Base-by-base conservation (phyloP, 2,888 invertebrate genomes). In the Drymonia ruficornis region DNA sequence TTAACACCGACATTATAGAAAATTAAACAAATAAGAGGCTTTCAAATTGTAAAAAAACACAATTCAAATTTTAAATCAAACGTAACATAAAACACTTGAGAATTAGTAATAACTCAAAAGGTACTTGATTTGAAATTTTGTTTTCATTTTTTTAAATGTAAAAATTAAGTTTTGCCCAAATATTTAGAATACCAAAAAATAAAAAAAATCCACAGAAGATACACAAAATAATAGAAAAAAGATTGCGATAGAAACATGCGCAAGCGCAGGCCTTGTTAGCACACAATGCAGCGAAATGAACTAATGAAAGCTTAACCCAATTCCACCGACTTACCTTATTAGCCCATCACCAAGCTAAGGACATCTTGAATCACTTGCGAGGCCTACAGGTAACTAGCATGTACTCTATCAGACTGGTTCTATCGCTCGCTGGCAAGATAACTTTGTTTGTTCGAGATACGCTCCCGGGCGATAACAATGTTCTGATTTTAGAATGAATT, bases 261-360 rank as follows among this genome's bases (percentile, higher is more conserved):
- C 12, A 31, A 50, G 44, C 15, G 50, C 50, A 40, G 7, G 12
- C 19, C 38, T 12, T 31, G 52, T 63, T 55, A 63, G 49, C 51
- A 63, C 18, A 56, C 12, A 18, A 31, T 18, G 31, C 16, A 29
- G 16, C 38, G 23, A 46, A 49, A 46, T 45, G 45, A 45, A 23
- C 45, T 19, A 43, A 43, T 43, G 43, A 28, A 40, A 45, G 45
- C 45, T 5, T 45, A 45, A 43, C 19, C 19, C 43, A 43, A 43
- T 28, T 28, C 45, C 45, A 70, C 64, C 56, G 59, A 55, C 91
- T 91, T 90, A 90, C 91, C 89, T 91, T 74, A 38, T 54, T 71
- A 81, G 77, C 87, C 91, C 90, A 85, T 85, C 91, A 91, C 91
- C 91, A 81, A 83, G 81, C 82, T 72, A 67, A 72, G 65, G 28